phyloP scores from a whole-genome alignment of 2,888 invertebrate genomes.

The Oscheius myriophilus region DNA sequence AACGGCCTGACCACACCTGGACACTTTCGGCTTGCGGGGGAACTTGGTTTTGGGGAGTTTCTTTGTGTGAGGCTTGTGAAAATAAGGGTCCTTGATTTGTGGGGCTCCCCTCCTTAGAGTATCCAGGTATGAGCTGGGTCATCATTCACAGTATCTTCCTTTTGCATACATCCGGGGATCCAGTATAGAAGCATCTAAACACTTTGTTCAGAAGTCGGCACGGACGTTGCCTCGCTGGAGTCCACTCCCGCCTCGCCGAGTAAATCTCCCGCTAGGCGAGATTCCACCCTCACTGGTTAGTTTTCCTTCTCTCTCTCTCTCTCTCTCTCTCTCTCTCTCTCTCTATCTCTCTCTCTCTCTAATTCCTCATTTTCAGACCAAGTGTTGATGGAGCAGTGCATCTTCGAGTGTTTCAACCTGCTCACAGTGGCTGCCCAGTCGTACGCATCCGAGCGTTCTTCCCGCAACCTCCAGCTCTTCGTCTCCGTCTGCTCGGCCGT shows the following conservation, averaged over 20 bases:
- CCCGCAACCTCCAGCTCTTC: conserved; percentile 37
- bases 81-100: too few species aligned
- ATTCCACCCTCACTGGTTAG: conserved; percentile 12
- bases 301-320: neutral
- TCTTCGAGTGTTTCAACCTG: conserved; percentile 44
- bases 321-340: neutral
- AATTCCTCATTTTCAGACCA: conserved; percentile 64
- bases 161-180: too few species aligned
- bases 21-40: too few species aligned
- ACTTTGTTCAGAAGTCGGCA: conserved; percentile 12
- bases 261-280: neutral
- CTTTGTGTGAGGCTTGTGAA: too few species aligned
- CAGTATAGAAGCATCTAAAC: too few species aligned
- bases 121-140: too few species aligned
- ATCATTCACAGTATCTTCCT: too few species aligned
- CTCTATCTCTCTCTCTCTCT: neutral
- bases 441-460: conserved; percentile 37
- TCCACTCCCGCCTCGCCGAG: neutral
- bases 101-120: too few species aligned
- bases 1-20: too few species aligned
- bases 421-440: conserved; percentile 31
- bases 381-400: conserved; percentile 59
- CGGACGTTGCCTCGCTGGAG: neutral
- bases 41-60: too few species aligned
- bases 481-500: conserved; percentile 36